phyloP scores from a whole-genome alignment of 2,797 vertebrate genomes.

The Esox lucius region DNA sequence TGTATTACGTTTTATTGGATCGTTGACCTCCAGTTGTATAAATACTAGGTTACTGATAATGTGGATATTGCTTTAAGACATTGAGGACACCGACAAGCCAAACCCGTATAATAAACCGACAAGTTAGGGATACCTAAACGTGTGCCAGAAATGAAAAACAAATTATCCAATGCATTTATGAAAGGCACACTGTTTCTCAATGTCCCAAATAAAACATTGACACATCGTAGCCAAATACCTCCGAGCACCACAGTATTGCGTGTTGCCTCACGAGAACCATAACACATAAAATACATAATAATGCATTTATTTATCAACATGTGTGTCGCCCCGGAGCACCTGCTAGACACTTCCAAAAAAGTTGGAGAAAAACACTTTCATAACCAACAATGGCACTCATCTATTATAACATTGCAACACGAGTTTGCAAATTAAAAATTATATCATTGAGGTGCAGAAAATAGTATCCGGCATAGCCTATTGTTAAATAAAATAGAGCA shows the following conservation, averaged over 20 bases:
- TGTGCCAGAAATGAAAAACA: not conserved
- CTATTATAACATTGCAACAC: not conserved
- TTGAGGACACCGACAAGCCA: not conserved
- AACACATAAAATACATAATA: not conserved
- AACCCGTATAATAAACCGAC: not conserved
- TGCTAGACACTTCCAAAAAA: not conserved
- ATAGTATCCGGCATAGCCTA: not conserved
- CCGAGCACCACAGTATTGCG: not conserved
- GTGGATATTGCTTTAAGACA: not conserved
- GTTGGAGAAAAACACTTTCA: not conserved
- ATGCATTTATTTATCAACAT: not conserved
- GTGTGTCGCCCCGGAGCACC: not conserved
- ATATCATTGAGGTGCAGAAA: not conserved
- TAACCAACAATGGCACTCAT: not conserved
- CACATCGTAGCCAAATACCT: not conserved
- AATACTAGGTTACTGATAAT: not conserved
- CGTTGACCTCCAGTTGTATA: not conserved
- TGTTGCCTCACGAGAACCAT: not conserved
- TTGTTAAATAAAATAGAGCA: not conserved
- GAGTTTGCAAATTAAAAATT: not conserved
- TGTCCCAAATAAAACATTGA: not conserved
- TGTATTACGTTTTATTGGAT: not conserved
- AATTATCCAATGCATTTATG: not conserved
- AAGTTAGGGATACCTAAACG: not conserved
- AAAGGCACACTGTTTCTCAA: not conserved